Evolutionary conservation across 2,888 invertebrate species (phyloP), one percentile per base, ranked within the genome.

Genomic region (Drosophila phalerata): DNA sequence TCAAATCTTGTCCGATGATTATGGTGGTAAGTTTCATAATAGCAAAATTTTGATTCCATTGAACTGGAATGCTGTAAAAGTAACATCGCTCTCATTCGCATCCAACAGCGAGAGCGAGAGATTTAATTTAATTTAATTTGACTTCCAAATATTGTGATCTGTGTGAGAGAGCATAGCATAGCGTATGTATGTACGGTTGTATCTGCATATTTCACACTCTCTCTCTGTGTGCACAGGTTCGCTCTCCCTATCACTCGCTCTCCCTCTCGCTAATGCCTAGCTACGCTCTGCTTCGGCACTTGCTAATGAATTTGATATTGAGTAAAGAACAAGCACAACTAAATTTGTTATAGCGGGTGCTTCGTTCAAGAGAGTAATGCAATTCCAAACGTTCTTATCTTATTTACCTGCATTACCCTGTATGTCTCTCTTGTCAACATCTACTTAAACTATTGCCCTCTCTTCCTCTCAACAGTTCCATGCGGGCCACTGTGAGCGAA

Each of bases 401-500:
- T 0, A 22, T 11, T 53, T 42, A 52, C 45, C 19, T 79, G 19
- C 2, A 8, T 40, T 49, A 53, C 37, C 53, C 61, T 57, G 38
- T 53, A 43, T 38, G 2, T 9, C 15, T 11, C 11, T n/a, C 25
- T 11, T 34, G 37, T 19, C n/a, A 25, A 57, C 40, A 17, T 17
- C 25, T 38, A 22, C 22, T 28, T 49, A 51, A 19, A 40, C 9
- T 25, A 38, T 28, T 38, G 15, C n/a, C 15, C 8, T 15, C 9
- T 64, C 22, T 62, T 32, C 42, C 34, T 42, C 9, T 43, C 94
- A 96, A 93, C 93, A 95, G 94, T 98, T 98, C 91, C 97, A 97
- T 93, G 94, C 95, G 43, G 95, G 96, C n/a, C 95, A 95, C 60
- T 94, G 94, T 73, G 96, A 96, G 85, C 95, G 95, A 55, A 96